Base-by-base conservation (phyloP, 2,888 invertebrate species). In the Plusia festucae region DNA sequence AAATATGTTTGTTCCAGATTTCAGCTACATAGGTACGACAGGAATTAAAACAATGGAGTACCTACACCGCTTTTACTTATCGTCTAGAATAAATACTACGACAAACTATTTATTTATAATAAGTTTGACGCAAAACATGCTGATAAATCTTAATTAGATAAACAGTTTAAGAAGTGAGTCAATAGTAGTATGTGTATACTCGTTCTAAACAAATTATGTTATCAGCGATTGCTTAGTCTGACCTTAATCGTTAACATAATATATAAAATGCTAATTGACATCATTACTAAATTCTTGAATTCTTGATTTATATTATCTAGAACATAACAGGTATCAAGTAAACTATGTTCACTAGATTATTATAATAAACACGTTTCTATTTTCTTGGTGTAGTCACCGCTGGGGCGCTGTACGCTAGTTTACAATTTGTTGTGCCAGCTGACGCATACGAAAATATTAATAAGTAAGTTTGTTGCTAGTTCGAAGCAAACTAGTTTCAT, bases 1-100 rank as follows among this genome's bases (percentile, higher is more conserved):
- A 60, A 63, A 78, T 63, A 78, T 74, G 32, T 24, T 65, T 65
- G 62, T 65, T 53, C 65, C 58, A 58, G 57, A 70, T 75, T 60
- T 70, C 11, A 75, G 79, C 70, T 58, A n/a, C n/a, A n/a, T n/a
- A 59, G 57, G 59, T 70, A 53, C 51, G 60, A 65, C 65, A 63
- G 52, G 74, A 67, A 61, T 55, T 62, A 56, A 34, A 79, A 70
- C 58, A 75, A 59, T 65, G 22, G 32, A 57, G 59, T 46, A n/a
- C n/a, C n/a, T n/a, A n/a, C n/a, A n/a, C n/a, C n/a, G n/a, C n/a
- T n/a, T n/a, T n/a, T n/a, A n/a, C n/a, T n/a, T n/a, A n/a, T n/a
- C n/a, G n/a, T n/a, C n/a, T n/a, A n/a, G n/a, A n/a, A n/a, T n/a
- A n/a, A n/a, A n/a, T n/a, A n/a, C n/a, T n/a, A n/a, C n/a, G n/a